These are phyloP conservation scores for Drosophila fulvimacula DNA, from an alignment of 2,888 invertebrate species.

Conservation along the genomic window DNA sequence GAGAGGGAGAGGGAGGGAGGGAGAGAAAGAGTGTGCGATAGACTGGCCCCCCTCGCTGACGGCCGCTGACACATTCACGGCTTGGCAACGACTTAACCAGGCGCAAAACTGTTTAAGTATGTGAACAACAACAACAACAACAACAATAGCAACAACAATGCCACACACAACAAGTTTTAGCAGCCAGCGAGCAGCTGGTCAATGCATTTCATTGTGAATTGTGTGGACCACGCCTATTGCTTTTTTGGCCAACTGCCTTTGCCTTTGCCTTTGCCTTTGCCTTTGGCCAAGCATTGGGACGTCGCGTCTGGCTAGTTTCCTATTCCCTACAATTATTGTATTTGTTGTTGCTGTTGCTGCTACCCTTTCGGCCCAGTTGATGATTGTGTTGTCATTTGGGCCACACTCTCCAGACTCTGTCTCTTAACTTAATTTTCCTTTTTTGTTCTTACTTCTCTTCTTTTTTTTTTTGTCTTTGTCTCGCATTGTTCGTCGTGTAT, in stretches of 20 bases:
- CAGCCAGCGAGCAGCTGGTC: slow-evolving; percentile 46
- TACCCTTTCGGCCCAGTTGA: slow-evolving; percentile 44
- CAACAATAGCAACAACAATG: slow-evolving; percentile 35
- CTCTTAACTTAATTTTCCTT: slow-evolving; percentile 4
- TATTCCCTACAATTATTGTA: slow-evolving; percentile 19
- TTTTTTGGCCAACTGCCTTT: neutral
- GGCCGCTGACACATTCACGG: slow-evolving; percentile 31
- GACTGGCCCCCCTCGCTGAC: neutral
- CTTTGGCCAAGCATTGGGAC: slow-evolving; percentile 2
- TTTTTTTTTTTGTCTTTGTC: neutral
- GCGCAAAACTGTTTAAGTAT: slow-evolving; percentile 73
- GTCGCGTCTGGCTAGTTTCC: slow-evolving; percentile 24
- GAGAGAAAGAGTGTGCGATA: neutral
- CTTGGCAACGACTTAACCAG: slow-evolving; percentile 66
- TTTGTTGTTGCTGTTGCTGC: slow-evolving; percentile 20
- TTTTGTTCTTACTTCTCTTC: neutral
- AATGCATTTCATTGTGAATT: slow-evolving; percentile 61
- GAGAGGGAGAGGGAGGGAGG: neutral
- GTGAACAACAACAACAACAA: slow-evolving; percentile 50
- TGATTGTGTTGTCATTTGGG: slow-evolving; percentile 63
- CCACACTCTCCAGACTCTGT: slow-evolving; percentile 8
- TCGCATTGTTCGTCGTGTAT: slow-evolving; percentile 1
- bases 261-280: neutral
- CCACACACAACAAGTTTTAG: slow-evolving; percentile 19
- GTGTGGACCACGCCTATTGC: slow-evolving; percentile 21